Evolutionary conservation across 2,888 invertebrate species (phyloP).

Genomic region (Slavum lentiscoides): DNA sequence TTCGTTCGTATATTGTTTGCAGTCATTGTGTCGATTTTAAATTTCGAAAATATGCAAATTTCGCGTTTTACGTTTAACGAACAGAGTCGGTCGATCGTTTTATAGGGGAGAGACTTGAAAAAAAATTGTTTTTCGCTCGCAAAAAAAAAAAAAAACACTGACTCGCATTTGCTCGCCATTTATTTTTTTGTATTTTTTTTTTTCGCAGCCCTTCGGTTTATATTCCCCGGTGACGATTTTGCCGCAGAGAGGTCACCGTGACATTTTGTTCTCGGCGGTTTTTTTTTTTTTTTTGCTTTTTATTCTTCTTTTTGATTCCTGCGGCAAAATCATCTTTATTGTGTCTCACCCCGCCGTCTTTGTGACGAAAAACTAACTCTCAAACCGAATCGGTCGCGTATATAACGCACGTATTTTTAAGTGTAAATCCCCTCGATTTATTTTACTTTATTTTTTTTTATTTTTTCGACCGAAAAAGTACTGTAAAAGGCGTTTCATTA

Average conservation of each 20-base stretch:
- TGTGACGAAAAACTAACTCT: constrained; percentile 11
- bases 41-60: not conserved
- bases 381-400: constrained; percentile 1
- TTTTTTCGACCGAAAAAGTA: too few relatives aligned
- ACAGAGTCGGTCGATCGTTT: too few relatives aligned
- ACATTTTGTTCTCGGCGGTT: not conserved
- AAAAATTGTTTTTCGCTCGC: not conserved
- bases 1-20: not conserved
- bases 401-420: too few relatives aligned
- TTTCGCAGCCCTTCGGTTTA: not conserved
- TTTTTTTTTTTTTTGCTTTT: not conserved
- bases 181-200: not conserved
- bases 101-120: too few relatives aligned
- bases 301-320: not conserved
- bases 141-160: not conserved
- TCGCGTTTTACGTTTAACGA: too few relatives aligned
- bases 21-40: not conserved
- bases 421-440: too few relatives aligned
- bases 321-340: constrained; percentile 23
- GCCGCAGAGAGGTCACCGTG: too few relatives aligned
- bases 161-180: not conserved
- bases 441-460: too few relatives aligned
- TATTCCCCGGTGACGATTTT: constrained; percentile 13
- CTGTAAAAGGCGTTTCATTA: too few relatives aligned
- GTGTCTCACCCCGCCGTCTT: not conserved